Conservation (phyloP, 2,888 invertebrate genomes). For the Oxycera nigricornis region DNA sequence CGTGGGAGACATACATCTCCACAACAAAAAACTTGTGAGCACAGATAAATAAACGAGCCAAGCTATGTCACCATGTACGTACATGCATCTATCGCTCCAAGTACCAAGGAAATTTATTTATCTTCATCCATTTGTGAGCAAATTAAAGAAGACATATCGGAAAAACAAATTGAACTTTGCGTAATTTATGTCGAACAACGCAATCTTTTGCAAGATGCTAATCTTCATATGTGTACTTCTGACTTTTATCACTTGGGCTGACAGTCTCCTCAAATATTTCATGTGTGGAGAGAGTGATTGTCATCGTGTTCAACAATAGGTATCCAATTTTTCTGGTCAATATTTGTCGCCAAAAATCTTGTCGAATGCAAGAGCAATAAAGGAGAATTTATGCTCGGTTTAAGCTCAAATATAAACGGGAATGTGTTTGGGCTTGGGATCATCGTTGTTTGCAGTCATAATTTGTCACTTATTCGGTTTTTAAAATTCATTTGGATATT, state of each 20-base stretch:
- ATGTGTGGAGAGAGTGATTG: neutral
- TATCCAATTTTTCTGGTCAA: conserved; percentile 26
- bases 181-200: conserved; percentile 17
- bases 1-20: conserved; percentile 43
- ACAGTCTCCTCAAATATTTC: neutral
- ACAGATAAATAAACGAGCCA: conserved; percentile 41
- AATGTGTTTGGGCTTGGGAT: too few relatives aligned
- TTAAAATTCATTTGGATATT: too few relatives aligned
- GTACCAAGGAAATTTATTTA: conserved; percentile 1
- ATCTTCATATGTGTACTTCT: conserved; percentile 1
- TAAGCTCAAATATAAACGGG: neutral
- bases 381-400: neutral
- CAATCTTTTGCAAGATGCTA: conserved; percentile 25
- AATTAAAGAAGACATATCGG: conserved; percentile 26
- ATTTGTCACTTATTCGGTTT: too few relatives aligned
- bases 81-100: neutral
- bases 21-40: conserved; percentile 21
- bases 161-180: conserved; percentile 27
- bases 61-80: neutral
- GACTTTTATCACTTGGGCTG: conserved; percentile 5
- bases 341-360: conserved; percentile 4
- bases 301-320: neutral
- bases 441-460: too few relatives aligned
- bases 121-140: neutral
- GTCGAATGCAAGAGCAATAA: neutral